phyloP scores from a whole-genome alignment of 2,113 vertebrate species.

The Pelusios castaneus region DNA sequence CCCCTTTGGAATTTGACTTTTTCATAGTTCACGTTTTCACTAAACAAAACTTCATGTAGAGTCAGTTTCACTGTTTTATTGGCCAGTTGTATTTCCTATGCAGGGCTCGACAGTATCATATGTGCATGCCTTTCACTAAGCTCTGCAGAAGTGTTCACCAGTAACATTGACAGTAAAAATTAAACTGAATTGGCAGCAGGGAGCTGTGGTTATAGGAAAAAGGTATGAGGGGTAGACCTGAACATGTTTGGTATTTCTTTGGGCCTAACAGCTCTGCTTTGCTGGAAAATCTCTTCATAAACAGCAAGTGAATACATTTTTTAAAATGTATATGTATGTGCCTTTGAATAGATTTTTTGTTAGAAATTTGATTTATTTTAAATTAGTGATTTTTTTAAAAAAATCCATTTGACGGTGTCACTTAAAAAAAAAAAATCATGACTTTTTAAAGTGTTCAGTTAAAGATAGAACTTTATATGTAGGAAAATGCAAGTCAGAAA shows the following conservation, averaged over 20 bases:
- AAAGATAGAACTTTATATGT: neutral
- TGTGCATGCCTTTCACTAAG: neutral
- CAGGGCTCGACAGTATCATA: neutral
- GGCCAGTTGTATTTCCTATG: neutral
- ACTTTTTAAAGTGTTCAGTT: neutral
- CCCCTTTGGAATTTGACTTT: too few species aligned
- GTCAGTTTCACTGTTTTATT: neutral
- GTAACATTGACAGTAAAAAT: conserved; percentile 9
- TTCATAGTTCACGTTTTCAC: too few species aligned
- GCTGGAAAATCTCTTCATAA: conserved; percentile 43
- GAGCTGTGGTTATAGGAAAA: neutral
- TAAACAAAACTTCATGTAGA: neutral
- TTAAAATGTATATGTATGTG: neutral
- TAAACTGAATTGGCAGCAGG: conserved; percentile 38
- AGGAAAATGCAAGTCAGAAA: neutral
- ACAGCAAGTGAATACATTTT: neutral
- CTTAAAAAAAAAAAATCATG: neutral
- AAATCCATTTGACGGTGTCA: neutral
- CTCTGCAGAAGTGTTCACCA: neutral
- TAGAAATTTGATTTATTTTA: neutral
- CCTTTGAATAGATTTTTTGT: neutral
- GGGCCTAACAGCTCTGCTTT: conserved; percentile 13
- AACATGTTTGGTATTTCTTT: conserved; percentile 12
- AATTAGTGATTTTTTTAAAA: neutral
- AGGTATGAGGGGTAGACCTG: conserved; percentile 9